Conservation (phyloP, 2,797 vertebrate genomes). For the Gobionotothen gibberifrons region DNA sequence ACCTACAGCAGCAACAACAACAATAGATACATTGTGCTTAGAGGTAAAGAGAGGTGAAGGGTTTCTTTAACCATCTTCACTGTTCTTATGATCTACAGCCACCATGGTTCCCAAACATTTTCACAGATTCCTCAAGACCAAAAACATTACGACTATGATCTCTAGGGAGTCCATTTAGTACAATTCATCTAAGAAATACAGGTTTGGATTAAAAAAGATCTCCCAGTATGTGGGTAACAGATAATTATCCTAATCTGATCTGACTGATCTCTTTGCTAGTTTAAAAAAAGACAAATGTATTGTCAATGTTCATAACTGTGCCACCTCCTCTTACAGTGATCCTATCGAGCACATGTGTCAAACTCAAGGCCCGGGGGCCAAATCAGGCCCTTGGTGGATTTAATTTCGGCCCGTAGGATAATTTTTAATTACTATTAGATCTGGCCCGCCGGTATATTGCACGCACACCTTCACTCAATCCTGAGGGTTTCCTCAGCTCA, state of each 20-base stretch:
- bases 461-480: too few relatives aligned
- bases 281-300: neutral
- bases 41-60: conserved; percentile 60
- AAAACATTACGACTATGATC: neutral
- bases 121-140: conserved; percentile 1
- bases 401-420: too few relatives aligned
- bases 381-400: too few relatives aligned
- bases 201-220: neutral
- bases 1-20: conserved; percentile 61
- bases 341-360: neutral
- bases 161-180: neutral
- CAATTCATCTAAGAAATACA: conserved; percentile 1
- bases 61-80: conserved; percentile 49
- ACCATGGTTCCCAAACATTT: conserved; percentile 14
- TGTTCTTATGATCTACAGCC: conserved; percentile 35
- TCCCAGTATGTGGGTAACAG: neutral
- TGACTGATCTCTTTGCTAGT: neutral
- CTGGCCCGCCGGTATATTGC: too few relatives aligned
- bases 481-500: too few relatives aligned
- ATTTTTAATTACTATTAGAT: too few relatives aligned
- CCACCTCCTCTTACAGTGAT: neutral
- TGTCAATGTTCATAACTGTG: neutral
- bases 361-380: too few relatives aligned
- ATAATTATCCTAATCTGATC: neutral
- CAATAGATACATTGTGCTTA: conserved; percentile 71